Conservation (phyloP, 2,888 invertebrate genomes). For the Alloscopus bannaensis region DNA sequence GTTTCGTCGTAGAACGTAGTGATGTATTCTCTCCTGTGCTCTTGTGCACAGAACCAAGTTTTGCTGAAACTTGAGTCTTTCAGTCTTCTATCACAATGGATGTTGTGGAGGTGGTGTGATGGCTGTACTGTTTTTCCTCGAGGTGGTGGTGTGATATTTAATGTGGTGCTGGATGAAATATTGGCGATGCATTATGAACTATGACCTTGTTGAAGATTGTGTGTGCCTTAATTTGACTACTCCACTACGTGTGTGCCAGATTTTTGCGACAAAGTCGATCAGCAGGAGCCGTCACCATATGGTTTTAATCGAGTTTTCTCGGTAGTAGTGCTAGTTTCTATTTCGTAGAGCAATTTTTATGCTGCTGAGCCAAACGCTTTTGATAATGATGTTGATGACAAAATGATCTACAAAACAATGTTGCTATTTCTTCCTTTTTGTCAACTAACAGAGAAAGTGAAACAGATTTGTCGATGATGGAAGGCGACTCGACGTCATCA, state of each 20-base stretch:
- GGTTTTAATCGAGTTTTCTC: no score
- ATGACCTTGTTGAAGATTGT: slow-evolving; percentile 17
- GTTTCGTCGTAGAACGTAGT: background rate
- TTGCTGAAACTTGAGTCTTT: background rate
- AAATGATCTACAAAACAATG: slow-evolving; percentile 12
- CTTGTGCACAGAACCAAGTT: background rate
- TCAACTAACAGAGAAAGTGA: slow-evolving; percentile 35
- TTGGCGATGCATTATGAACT: slow-evolving; percentile 10
- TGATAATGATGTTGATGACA: slow-evolving; percentile 6
- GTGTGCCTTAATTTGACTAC: no score
- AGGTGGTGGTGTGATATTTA: no score
- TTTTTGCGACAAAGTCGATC: no score
- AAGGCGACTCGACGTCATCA: slow-evolving; percentile 17
- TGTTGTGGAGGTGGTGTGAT: background rate
- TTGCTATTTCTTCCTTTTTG: slow-evolving; percentile 27
- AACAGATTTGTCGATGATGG: slow-evolving; percentile 11
- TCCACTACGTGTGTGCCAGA: no score
- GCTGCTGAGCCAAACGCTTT: background rate
- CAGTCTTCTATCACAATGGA: background rate
- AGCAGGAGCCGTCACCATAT: no score
- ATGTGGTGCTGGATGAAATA: background rate
- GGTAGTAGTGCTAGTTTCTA: background rate
- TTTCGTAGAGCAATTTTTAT: background rate
- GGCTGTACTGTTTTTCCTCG: no score
- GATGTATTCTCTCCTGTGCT: background rate